Conservation (phyloP, 2,888 invertebrate species). For the Micoletzkya japonica region DNA sequence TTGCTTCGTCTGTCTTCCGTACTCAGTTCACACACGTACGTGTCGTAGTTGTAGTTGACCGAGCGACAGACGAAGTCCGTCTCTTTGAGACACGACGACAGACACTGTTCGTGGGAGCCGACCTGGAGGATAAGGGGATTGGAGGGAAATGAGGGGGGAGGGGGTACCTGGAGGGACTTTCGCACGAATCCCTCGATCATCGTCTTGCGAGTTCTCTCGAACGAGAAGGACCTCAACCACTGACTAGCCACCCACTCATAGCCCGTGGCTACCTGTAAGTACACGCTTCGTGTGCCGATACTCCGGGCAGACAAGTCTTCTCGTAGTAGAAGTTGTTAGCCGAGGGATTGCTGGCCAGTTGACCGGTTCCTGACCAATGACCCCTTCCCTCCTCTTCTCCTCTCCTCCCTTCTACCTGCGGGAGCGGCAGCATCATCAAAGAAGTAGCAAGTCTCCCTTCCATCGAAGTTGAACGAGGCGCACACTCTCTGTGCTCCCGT, state of each 20-base stretch:
- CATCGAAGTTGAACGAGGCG: conserved; percentile 64
- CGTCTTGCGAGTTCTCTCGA: conserved; percentile 68
- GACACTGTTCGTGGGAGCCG: conserved; percentile 67
- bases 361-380: conserved; percentile 58
- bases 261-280: conserved; percentile 47
- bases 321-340: conserved; percentile 65
- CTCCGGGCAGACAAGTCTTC: conserved; percentile 65
- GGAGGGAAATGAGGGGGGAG: background rate
- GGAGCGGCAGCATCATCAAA: conserved; percentile 64
- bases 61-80: conserved; percentile 68
- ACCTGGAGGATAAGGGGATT: conserved; percentile 64
- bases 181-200: conserved; percentile 67
- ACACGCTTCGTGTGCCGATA: conserved; percentile 63
- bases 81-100: conserved; percentile 68
- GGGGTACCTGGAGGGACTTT: conserved; percentile 63
- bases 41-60: conserved; percentile 68
- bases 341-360: conserved; percentile 62
- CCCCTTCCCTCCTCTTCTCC: no score
- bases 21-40: conserved; percentile 66
- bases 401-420: conserved; percentile 34
- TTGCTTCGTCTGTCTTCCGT: conserved; percentile 68
- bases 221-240: conserved; percentile 63
- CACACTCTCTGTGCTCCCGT: conserved; percentile 63
- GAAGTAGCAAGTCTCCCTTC: conserved; percentile 64
- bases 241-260: background rate